Percentiles rank a stretch among this genome's conserved stretches.
These are phyloP conservation scores for Synodontis membranacea DNA, from an alignment of 2,113 vertebrate species.

Conservation along the genomic window DNA sequence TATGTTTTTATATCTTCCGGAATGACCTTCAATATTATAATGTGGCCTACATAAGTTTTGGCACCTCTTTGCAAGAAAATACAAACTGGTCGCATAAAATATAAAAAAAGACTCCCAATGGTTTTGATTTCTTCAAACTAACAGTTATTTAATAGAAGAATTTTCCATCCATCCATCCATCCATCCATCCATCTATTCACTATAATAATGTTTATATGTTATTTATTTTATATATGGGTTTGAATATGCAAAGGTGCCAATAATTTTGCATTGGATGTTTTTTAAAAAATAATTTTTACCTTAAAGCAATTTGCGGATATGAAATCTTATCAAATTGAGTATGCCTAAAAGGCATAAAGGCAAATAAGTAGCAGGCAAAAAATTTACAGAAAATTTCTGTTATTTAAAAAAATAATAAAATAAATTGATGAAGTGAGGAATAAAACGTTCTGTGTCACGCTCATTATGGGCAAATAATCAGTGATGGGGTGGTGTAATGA, in stretches of 20 bases:
- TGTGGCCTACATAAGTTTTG: background rate
- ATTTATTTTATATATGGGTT: background rate
- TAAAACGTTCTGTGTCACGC: too few species aligned
- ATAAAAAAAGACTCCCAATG: background rate
- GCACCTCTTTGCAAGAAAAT: background rate
- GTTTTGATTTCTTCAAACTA: background rate
- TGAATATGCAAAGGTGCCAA: background rate
- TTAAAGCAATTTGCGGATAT: background rate
- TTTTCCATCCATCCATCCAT: background rate
- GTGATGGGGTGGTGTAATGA: background rate
- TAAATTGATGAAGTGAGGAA: too few species aligned
- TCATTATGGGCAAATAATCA: background rate
- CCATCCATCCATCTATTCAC: background rate
- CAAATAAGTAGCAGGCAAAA: too few species aligned
- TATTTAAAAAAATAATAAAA: too few species aligned
- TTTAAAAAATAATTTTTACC: background rate
- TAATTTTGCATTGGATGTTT: background rate
- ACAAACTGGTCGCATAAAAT: background rate
- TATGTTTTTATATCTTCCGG: too few species aligned
- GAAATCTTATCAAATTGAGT: too few species aligned
- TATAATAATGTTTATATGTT: background rate
- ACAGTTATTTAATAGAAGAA: too few species aligned
- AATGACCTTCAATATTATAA: background rate
- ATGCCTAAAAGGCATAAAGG: too few species aligned
- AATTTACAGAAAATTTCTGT: too few species aligned